Conservation (phyloP, 2,797 vertebrate species). For the Cryptoprocta ferox region DNA sequence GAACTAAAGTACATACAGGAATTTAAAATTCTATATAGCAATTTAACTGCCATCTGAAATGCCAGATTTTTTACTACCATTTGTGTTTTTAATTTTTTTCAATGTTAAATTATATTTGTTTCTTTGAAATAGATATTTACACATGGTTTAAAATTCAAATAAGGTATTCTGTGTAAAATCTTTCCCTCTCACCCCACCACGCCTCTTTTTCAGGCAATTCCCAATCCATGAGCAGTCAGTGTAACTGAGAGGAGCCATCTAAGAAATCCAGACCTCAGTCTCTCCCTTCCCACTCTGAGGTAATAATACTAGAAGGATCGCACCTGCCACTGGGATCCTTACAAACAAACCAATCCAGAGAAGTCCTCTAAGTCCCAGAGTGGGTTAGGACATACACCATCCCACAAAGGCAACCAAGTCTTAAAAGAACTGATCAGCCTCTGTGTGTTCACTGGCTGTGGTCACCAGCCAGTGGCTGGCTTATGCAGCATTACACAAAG, state of each 20-base stretch:
- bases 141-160: not conserved
- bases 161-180: not conserved
- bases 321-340: not conserved
- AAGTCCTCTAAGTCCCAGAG: not conserved
- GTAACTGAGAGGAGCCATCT: not conserved
- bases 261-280: not conserved
- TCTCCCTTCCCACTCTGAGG: not conserved
- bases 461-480: not conserved
- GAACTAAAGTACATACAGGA: not conserved
- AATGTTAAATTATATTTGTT: conserved; percentile 28
- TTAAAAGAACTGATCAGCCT: not conserved
- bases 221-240: not conserved
- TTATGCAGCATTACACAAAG: not conserved
- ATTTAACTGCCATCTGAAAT: conserved; percentile 20
- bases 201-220: not conserved
- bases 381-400: not conserved
- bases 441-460: not conserved
- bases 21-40: conserved; percentile 17
- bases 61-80: not conserved
- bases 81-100: not conserved
- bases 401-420: not conserved
- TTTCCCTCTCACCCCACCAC: not conserved
- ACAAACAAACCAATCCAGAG: not conserved
- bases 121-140: not conserved
- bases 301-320: not conserved